Evolutionary conservation across 1,140 invertebrate species (phyloP).

Genomic region (Drosophila biarmipes): DNA sequence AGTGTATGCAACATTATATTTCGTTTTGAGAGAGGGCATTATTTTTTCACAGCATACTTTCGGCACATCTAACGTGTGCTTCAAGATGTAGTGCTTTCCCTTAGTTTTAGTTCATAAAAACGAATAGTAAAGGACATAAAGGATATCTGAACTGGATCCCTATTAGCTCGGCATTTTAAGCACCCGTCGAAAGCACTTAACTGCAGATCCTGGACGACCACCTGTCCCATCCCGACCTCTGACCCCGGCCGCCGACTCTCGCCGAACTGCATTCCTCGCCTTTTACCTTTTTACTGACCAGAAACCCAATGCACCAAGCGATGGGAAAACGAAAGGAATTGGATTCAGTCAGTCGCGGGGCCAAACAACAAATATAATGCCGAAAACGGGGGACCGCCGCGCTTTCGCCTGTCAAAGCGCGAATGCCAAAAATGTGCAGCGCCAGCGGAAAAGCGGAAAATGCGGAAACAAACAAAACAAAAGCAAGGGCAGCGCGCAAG

Average conservation of each 20-base stretch:
- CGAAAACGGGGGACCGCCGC: constrained; percentile 1
- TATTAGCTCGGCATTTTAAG: not conserved
- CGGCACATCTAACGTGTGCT: no score
- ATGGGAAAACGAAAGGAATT: constrained; percentile 21
- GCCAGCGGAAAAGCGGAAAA: constrained; percentile 58
- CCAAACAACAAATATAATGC: constrained; percentile 39
- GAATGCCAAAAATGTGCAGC: constrained; percentile 80
- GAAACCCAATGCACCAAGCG: constrained; percentile 47
- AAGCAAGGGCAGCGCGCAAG: not conserved
- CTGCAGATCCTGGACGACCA: not conserved
- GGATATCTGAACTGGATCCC: not conserved
- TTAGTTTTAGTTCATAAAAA: not conserved
- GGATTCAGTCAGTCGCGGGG: constrained; percentile 19
- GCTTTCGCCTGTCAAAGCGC: constrained; percentile 71
- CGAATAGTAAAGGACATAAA: no score
- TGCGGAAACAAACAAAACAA: constrained; percentile 39
- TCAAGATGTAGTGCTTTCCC: not conserved
- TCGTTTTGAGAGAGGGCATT: no score
- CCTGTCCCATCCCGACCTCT: constrained; percentile 12
- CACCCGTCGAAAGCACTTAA: not conserved
- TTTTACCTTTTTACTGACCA: constrained; percentile 18
- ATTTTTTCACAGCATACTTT: no score
- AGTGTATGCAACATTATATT: no score
- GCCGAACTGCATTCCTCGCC: constrained; percentile 31
- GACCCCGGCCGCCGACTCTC: not conserved